A percentile compares a stretch with the other conserved stretches of the same genome.
These are phyloP conservation scores for Ennomos fuscantarius DNA, from an alignment of 2,888 invertebrate genomes.

Conservation along the genomic window DNA sequence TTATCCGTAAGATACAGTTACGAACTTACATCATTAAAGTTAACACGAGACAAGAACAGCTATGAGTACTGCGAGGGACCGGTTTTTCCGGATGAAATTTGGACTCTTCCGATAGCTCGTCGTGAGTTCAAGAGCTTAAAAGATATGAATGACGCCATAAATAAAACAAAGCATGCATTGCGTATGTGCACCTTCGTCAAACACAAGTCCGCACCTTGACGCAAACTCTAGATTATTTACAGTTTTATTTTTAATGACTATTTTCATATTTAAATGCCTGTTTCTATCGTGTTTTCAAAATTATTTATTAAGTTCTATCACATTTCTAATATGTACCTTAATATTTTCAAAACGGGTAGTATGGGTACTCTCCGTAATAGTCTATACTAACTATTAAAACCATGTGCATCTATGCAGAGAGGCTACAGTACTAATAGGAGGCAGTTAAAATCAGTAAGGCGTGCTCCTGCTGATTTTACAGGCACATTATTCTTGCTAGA, in stretches of 20 bases:
- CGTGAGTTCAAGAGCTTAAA: conserved; percentile 34
- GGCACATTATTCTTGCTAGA: conserved; percentile 21
- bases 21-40: conserved; percentile 42
- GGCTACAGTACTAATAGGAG: conserved; percentile 18
- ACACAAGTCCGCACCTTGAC: no score
- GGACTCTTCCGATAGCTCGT: conserved; percentile 37
- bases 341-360: no score
- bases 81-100: conserved; percentile 44
- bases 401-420: background rate
- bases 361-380: no score
- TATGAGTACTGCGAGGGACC: conserved; percentile 35
- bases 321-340: no score
- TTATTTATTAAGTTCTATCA: no score
- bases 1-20: conserved; percentile 39
- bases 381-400: no score
- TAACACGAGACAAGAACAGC: conserved; percentile 35
- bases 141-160: conserved; percentile 39
- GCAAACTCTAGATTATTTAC: no score
- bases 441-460: conserved; percentile 26
- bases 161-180: conserved; percentile 26
- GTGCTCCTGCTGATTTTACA: conserved; percentile 25
- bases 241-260: no score
- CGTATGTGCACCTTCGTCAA: conserved; percentile 6
- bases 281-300: no score
- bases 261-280: no score